A percentile compares a stretch with the other conserved stretches of the same genome.
Evolutionary conservation across 2,888 invertebrate species (phyloP).

Genomic region (Podabrus alpinus): DNA sequence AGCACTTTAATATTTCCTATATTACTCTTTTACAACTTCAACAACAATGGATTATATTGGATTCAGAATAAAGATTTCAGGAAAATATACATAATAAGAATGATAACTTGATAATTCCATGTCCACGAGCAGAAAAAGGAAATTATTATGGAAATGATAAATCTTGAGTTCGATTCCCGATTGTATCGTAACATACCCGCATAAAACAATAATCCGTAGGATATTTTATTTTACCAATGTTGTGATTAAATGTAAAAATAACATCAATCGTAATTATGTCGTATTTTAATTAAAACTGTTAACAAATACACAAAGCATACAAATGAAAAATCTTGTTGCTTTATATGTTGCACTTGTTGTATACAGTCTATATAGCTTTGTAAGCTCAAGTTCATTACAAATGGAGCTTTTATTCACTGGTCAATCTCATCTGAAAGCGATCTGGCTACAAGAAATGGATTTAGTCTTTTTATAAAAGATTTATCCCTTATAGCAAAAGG

Average conservation of each 20-base stretch:
- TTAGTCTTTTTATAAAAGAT: conserved; percentile 40
- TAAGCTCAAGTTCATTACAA: conserved; percentile 55
- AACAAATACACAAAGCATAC: conserved; percentile 11
- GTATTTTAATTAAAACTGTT: conserved; percentile 13
- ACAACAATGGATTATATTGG: neutral
- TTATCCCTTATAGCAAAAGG: conserved; percentile 34
- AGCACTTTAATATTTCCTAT: neutral
- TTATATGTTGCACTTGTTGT: conserved; percentile 37
- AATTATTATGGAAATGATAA: no score
- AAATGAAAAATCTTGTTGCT: conserved; percentile 24
- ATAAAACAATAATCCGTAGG: neutral
- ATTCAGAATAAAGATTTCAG: neutral
- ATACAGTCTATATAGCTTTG: conserved; percentile 40
- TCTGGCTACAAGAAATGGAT: conserved; percentile 53
- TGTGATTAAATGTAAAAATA: no score
- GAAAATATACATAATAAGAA: neutral
- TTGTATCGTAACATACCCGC: neutral
- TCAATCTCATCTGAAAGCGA: conserved; percentile 56
- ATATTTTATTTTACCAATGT: no score
- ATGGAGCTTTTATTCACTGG: conserved; percentile 55
- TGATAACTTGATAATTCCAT: neutral
- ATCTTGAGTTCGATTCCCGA: neutral
- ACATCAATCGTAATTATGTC: neutral
- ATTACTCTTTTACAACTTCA: neutral
- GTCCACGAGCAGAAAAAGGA: neutral